Base-by-base conservation (phyloP, 2,797 vertebrate genomes). In the Notoglanidium macrostoma region DNA sequence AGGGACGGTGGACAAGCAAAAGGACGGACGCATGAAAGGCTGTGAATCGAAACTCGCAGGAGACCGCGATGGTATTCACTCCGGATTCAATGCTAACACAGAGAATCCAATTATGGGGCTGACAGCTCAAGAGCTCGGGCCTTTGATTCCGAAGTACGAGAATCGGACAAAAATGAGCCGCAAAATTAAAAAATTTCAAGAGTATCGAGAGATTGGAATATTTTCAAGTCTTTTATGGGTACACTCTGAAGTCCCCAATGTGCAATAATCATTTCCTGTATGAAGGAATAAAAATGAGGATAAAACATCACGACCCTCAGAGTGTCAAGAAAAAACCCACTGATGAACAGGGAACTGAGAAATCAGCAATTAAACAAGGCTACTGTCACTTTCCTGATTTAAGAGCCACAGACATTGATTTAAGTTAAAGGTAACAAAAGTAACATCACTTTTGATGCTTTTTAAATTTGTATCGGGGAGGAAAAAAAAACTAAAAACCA, bases 71-170 rank as follows among this genome's bases (percentile, higher is more conserved):
- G 89, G 86, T 81, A 88, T 91, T 91, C 86, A 89, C 29, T 63
- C 3, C 54, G 59, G 84, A 67, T 90, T 87, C 90, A 85, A 88
- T 88, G 79, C 89, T 72, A 85, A 89, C 86, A 87, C 77, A 87
- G 83, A 79, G 88, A 90, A 88, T 86, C 82, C 89, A 90, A 89
- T 89, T 91, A 90, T 59, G 74, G 86, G 19, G 79, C 80, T 46
- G 87, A 83, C 82, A 78, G 88, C 78, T 88, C 88, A 88, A 90
- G 85, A 87, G 88, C 74, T 57, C 76, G 49, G 84, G 29, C 65
- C 85, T 85, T 73, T 70, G 84, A 83, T 86, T 84, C 73, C 65
- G 55, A 44, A 84, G 57, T 54, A 26, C 63, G 83, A 80, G 26
- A 79, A 83, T 72, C 10, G 23, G 35, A 77, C 35, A 74, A 80